Evolutionary conservation across 2,888 invertebrate genomes (phyloP).

Genomic region (Aphodius granarius): DNA sequence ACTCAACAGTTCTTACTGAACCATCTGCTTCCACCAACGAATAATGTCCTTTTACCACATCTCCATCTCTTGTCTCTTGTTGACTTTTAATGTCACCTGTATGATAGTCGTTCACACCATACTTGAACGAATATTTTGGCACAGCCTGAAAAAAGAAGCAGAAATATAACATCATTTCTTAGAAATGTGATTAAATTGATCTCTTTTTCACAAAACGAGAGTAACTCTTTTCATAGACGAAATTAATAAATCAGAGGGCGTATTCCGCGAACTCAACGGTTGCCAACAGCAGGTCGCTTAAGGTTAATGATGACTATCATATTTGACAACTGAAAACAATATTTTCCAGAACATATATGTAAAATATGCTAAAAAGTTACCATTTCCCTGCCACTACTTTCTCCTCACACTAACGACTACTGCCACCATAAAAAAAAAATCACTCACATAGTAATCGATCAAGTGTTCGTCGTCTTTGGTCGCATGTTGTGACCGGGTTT

Average conservation of each 20-base stretch:
- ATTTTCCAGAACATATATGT: too few relatives aligned
- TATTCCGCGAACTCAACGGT: too few relatives aligned
- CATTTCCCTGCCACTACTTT: not conserved
- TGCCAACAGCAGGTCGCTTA: too few relatives aligned
- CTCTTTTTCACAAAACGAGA: too few relatives aligned
- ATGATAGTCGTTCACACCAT: slow-evolving; percentile 50
- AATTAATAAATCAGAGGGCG: too few relatives aligned
- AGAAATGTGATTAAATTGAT: not conserved
- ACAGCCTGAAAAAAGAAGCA: slow-evolving; percentile 41
- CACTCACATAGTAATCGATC: slow-evolving; percentile 39
- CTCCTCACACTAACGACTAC: not conserved
- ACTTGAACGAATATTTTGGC: slow-evolving; percentile 50
- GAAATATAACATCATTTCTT: not conserved
- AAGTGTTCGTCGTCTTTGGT: slow-evolving; percentile 32
- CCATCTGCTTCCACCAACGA: slow-evolving; percentile 52
- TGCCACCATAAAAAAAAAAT: not conserved
- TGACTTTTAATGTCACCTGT: slow-evolving; percentile 51
- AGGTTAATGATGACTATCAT: too few relatives aligned
- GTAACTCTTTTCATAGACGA: too few relatives aligned
- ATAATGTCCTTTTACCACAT: slow-evolving; percentile 51
- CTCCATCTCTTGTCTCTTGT: slow-evolving; percentile 49
- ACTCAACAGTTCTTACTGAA: slow-evolving; percentile 49
- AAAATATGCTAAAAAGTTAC: not conserved
- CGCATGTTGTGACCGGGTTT: not conserved
- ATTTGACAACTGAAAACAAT: too few relatives aligned